These are phyloP conservation scores for Lithophane ornitopus DNA, from an alignment of 2,888 invertebrate species.

Conservation along the genomic window DNA sequence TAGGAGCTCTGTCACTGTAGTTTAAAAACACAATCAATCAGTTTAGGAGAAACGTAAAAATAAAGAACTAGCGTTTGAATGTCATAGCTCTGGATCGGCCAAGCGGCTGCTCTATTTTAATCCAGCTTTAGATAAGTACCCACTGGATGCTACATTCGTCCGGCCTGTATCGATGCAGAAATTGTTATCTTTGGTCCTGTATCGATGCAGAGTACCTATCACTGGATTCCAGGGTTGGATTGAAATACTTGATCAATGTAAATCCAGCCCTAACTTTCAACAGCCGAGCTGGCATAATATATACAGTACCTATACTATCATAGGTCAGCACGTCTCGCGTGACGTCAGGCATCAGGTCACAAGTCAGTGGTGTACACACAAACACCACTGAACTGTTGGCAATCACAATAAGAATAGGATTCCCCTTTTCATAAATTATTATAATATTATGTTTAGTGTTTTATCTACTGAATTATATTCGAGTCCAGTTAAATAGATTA, in stretches of 20 bases:
- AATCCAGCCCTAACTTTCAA: background rate
- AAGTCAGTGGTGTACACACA: background rate
- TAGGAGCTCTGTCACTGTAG: too few relatives aligned
- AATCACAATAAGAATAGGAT: background rate
- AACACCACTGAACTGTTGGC: background rate
- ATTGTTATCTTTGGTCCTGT: background rate
- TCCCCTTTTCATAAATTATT: too few relatives aligned
- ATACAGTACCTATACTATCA: background rate
- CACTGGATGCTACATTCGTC: background rate
- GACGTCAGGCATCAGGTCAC: slow-evolving; percentile 2
- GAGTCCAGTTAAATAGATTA: background rate
- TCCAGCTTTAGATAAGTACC: too few relatives aligned
- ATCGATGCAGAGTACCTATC: background rate
- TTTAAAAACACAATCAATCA: background rate
- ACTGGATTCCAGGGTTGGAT: background rate
- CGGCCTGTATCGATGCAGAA: background rate
- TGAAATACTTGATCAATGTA: background rate
- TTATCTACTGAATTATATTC: background rate
- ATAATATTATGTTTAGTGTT: background rate
- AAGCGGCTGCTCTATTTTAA: background rate
- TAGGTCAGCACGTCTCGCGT: slow-evolving; percentile 1
- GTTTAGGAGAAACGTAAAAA: background rate
- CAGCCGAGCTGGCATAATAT: too few relatives aligned
- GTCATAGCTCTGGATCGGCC: background rate
- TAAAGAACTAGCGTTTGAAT: background rate